Conservation (phyloP, 2,888 invertebrate genomes). For the Cryptocephalus primarius region DNA sequence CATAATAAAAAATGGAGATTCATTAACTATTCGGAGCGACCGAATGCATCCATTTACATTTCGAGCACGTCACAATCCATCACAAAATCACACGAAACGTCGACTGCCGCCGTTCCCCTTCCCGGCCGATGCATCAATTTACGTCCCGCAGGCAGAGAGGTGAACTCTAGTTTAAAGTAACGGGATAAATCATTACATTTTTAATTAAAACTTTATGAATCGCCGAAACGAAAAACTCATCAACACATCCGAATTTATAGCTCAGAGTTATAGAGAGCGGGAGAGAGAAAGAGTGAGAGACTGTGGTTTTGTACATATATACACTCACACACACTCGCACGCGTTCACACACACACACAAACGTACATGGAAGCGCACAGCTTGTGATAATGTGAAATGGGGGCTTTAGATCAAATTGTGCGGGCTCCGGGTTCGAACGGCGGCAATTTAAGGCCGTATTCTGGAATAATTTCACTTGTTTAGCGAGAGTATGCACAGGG, state of each 20-base stretch:
- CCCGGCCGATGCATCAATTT: too few relatives aligned
- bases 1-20: too few relatives aligned
- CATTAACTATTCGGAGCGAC: too few relatives aligned
- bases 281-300: background rate
- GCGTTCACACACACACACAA: background rate
- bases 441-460: too few relatives aligned
- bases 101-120: too few relatives aligned
- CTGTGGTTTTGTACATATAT: too few relatives aligned
- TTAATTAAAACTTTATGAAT: conserved; percentile 21
- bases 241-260: conserved; percentile 21
- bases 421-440: background rate
- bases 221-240: conserved; percentile 20
- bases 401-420: background rate
- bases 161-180: conserved; percentile 7
- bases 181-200: conserved; percentile 16
- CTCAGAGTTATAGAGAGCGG: conserved; percentile 3
- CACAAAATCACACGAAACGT: too few relatives aligned
- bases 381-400: background rate
- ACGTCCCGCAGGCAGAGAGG: background rate
- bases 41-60: too few relatives aligned
- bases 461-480: too few relatives aligned
- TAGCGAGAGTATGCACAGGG: too few relatives aligned
- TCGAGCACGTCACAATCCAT: too few relatives aligned
- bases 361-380: background rate
- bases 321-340: background rate